These are phyloP conservation scores for Myoxocephalus aenaeus DNA, from an alignment of 2,797 vertebrate species.

Conservation along the genomic window DNA sequence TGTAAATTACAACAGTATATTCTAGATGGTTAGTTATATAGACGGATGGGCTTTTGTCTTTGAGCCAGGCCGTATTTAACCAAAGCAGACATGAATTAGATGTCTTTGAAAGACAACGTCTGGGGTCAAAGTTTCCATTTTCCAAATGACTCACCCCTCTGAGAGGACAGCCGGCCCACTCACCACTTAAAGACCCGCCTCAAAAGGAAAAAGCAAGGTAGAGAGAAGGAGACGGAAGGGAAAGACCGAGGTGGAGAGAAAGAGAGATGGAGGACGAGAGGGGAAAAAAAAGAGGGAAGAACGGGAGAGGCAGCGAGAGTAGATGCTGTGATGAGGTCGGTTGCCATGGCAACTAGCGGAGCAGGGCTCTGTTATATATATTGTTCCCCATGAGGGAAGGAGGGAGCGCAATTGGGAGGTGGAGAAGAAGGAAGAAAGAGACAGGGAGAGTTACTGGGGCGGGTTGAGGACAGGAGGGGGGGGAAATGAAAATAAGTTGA, in stretches of 20 bases:
- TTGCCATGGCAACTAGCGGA: slow-evolving; percentile 82
- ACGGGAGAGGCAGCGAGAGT: slow-evolving; percentile 9
- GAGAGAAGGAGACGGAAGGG: slow-evolving; percentile 19
- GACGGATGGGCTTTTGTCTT: not conserved
- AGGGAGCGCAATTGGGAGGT: slow-evolving; percentile 57
- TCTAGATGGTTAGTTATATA: not conserved
- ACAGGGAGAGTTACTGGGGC: slow-evolving; percentile 55
- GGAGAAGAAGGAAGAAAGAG: slow-evolving; percentile 45
- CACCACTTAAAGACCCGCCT: slow-evolving; percentile 46
- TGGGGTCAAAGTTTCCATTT: slow-evolving; percentile 35
- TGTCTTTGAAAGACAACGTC: slow-evolving; percentile 32
- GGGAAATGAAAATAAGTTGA: slow-evolving; percentile 29
- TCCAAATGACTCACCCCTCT: slow-evolving; percentile 48
- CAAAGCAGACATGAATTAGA: slow-evolving; percentile 15
- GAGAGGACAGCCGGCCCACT: slow-evolving; percentile 41
- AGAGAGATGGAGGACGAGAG: slow-evolving; percentile 27
- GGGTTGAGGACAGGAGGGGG: slow-evolving; percentile 37
- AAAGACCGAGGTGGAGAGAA: not conserved
- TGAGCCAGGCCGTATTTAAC: slow-evolving; percentile 1
- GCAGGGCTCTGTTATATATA: slow-evolving; percentile 80
- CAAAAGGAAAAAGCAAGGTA: not conserved
- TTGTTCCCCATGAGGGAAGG: slow-evolving; percentile 73
- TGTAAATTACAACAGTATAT: not conserved
- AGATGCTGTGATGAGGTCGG: slow-evolving; percentile 76
- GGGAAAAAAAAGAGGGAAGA: slow-evolving; percentile 2